Evolutionary conservation across 2,797 vertebrate genomes (phyloP).

Genomic region (Pteropus rufus): DNA sequence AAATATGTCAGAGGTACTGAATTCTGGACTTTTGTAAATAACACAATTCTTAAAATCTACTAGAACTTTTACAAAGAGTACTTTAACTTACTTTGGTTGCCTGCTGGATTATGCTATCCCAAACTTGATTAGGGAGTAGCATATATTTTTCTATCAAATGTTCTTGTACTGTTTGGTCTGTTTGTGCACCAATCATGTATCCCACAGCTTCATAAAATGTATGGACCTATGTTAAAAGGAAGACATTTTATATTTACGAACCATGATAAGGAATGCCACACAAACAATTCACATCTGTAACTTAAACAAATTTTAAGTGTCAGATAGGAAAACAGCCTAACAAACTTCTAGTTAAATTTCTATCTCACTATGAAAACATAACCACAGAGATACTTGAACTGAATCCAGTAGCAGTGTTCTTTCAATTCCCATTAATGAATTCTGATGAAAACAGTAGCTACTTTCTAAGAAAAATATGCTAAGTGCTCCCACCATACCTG

Average conservation of each 20-base stretch:
- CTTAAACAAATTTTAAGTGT: background rate
- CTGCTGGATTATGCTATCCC: constrained; percentile 99
- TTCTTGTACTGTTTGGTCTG: constrained; percentile 97
- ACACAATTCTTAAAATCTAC: background rate
- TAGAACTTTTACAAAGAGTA: background rate
- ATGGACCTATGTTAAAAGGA: constrained; percentile 88
- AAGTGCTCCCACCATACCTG: constrained; percentile 84
- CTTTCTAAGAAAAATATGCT: background rate
- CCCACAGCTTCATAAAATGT: constrained; percentile 99
- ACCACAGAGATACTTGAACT: background rate
- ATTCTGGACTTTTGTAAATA: background rate
- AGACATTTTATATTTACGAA: background rate
- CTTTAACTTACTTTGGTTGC: constrained; percentile 93
- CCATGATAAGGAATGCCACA: background rate
- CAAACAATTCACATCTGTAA: background rate
- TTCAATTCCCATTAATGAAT: background rate
- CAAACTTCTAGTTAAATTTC: background rate
- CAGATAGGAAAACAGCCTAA: background rate
- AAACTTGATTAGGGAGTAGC: constrained; percentile 98
- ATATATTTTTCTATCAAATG: constrained; percentile 99
- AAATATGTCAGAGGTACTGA: background rate
- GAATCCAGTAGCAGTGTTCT: background rate
- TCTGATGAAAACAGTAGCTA: background rate
- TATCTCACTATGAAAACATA: background rate
- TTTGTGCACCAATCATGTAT: constrained; percentile 99